Evolutionary conservation across 2,888 invertebrate species (phyloP), one percentile per base, ranked within the genome.

Genomic region (Drosophila robusta): DNA sequence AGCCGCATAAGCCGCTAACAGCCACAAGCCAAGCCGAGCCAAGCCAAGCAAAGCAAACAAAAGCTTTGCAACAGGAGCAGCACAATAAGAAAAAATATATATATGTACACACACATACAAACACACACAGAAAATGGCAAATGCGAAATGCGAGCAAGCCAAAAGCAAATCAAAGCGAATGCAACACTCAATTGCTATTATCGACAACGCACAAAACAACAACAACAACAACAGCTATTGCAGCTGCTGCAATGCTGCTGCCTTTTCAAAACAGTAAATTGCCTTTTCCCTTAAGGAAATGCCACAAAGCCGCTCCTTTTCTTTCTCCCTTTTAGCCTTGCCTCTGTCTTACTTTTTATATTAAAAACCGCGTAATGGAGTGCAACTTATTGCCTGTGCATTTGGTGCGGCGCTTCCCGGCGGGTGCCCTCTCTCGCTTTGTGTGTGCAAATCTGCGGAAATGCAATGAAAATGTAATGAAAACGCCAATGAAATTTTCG

Each of bases 131-230:
- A 64, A 75, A 76, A 80, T 61, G 63, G 55, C 47, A 80, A 74
- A 73, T 66, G 66, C 56, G 75, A 65, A 80, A 57, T 52, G 55
- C 80, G 16, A 49, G 45, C 46, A 57, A 60, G 46, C 47, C 72
- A 65, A 65, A 65, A 66, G 67, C 83, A 87, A 89, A 89, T 89
- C 89, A 85, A 89, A 79, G 87, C 74, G 79, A 85, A 87, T 89
- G 87, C 85, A 85, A 87, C 72, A 83, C 88, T 81, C 88, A 82
- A 87, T 85, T 89, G 77, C 80, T 75, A 85, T 85, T 85, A 85
- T 89, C 87, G 89, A 69, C 22, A 73, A 69, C 73, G 70, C 78
- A 74, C 47, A 50, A 50, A 50, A 55, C 51, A 57, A 62, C 49
- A 62, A 55, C 46, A 52, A 60, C 49, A 62, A 55, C 46, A 52